Evolutionary conservation across 2,113 vertebrate genomes (phyloP).

Genomic region (Microcebus griseorufus): DNA sequence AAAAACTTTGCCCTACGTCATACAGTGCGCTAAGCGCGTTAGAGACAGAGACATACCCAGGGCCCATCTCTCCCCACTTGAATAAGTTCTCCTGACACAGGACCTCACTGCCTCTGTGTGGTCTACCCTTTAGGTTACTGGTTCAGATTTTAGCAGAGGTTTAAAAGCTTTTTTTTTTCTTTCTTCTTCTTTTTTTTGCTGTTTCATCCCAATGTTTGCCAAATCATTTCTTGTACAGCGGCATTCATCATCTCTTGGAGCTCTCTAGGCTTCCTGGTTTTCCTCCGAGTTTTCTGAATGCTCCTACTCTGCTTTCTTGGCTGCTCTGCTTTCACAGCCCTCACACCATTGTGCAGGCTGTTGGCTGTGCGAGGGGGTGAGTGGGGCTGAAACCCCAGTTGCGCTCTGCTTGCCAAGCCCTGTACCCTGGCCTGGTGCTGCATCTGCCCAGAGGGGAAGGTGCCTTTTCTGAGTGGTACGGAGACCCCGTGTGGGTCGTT

Average conservation of each 20-base stretch:
- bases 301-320: neutral
- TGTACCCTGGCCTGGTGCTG: neutral
- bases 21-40: neutral
- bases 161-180: neutral
- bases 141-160: neutral
- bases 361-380: neutral
- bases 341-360: neutral
- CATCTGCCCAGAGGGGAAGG: neutral
- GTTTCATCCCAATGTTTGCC: neutral
- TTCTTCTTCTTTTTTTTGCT: neutral
- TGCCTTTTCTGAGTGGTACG: neutral
- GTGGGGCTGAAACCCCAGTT: neutral
- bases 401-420: neutral
- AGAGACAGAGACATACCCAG: neutral
- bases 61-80: neutral
- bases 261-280: neutral
- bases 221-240: neutral
- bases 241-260: neutral
- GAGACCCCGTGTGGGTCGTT: neutral
- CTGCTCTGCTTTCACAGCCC: neutral
- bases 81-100: neutral
- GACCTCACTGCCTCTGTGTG: neutral
- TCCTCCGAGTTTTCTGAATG: slow-evolving; percentile 30
- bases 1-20: neutral
- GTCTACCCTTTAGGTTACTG: neutral